These are phyloP conservation scores for Oxystoma pomonae DNA, from an alignment of 2,888 invertebrate species.

Conservation along the genomic window DNA sequence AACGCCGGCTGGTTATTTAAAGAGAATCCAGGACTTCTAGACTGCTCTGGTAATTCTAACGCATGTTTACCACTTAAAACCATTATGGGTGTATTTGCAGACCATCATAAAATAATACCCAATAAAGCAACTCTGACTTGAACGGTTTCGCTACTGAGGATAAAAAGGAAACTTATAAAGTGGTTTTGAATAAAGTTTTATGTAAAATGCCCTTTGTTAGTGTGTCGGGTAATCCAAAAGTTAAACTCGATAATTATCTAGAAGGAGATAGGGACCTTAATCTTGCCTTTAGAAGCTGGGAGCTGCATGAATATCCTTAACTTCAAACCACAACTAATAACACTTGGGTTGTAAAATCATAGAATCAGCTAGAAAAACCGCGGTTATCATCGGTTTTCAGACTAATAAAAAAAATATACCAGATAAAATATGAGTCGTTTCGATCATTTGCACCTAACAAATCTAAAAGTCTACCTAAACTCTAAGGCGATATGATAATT, in stretches of 20 bases:
- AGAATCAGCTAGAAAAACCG: constrained; percentile 38
- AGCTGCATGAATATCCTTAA: constrained; percentile 40
- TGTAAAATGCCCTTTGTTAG: not conserved
- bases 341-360: no score
- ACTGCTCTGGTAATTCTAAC: constrained; percentile 8
- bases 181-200: not conserved
- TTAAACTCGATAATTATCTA: constrained; percentile 1
- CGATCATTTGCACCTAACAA: no score
- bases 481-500: no score
- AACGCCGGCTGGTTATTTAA: no score
- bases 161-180: constrained; percentile 16
- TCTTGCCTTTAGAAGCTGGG: constrained; percentile 39
- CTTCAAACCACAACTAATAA: constrained; percentile 35
- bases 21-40: no score
- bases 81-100: constrained; percentile 4
- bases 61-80: constrained; percentile 7
- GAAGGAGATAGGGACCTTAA: constrained; percentile 9
- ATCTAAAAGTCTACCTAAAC: no score
- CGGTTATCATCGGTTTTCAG: constrained; percentile 39
- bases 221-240: not conserved
- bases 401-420: constrained; percentile 36
- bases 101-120: constrained; percentile 13
- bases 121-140: constrained; percentile 18
- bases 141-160: constrained; percentile 15
- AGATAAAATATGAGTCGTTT: no score